Evolutionary conservation across 2,888 invertebrate species (phyloP).

Genomic region (Trypoxylon attenuatum): DNA sequence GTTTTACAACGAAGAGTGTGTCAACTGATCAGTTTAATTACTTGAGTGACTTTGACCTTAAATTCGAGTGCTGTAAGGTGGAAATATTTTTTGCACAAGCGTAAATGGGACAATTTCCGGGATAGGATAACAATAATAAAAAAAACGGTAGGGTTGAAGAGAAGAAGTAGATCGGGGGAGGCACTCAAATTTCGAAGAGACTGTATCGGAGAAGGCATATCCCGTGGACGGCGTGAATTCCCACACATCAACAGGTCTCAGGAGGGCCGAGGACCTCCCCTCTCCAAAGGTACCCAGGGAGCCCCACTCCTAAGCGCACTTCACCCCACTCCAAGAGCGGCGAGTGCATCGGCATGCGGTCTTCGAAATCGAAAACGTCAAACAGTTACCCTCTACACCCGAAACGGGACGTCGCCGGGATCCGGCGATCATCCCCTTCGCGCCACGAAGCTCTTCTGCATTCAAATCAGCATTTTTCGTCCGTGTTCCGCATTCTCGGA

Average conservation of each 20-base stretch:
- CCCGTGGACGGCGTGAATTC: constrained; percentile 68
- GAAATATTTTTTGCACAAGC: background rate
- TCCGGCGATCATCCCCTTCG: constrained; percentile 29
- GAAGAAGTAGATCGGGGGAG: background rate
- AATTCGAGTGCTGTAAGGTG: too few species aligned
- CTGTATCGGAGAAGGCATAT: constrained; percentile 32
- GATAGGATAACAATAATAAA: too few species aligned
- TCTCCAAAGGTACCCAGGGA: constrained; percentile 51
- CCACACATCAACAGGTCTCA: constrained; percentile 74
- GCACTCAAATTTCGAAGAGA: constrained; percentile 42
- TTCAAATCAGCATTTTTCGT: background rate
- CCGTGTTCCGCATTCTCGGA: background rate
- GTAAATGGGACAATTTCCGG: background rate
- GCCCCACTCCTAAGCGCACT: constrained; percentile 53
- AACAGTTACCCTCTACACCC: constrained; percentile 72
- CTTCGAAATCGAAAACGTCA: constrained; percentile 73
- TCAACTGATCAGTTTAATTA: too few species aligned
- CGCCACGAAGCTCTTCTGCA: background rate
- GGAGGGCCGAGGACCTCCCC: constrained; percentile 63
- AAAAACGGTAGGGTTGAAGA: background rate
- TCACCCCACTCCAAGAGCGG: constrained; percentile 51
- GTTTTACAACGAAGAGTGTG: too few species aligned
- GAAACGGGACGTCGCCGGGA: constrained; percentile 54
- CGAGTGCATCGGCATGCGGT: constrained; percentile 72
- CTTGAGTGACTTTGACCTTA: too few species aligned